Conservation (phyloP, 64 coral and sea anemone species). For the Orbicella faveolata region DNA sequence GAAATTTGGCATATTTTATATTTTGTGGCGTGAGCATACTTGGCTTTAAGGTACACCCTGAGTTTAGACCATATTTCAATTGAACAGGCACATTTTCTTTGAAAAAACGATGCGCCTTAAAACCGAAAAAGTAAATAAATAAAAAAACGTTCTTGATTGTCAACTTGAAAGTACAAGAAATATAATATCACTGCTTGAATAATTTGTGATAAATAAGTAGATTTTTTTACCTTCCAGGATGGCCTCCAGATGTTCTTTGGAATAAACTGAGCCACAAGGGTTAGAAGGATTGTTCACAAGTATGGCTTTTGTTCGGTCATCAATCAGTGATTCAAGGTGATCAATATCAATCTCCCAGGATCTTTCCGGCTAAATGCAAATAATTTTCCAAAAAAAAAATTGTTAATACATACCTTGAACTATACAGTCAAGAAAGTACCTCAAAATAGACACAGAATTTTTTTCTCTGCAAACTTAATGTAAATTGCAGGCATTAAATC, state of each 20-base stretch:
- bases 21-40: too few relatives aligned
- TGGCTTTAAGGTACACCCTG: too few relatives aligned
- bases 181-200: neutral
- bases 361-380: slow-evolving; percentile 71
- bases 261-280: slow-evolving; percentile 95
- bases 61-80: too few relatives aligned
- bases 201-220: neutral
- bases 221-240: slow-evolving; percentile 73
- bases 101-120: too few relatives aligned
- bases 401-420: neutral
- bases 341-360: slow-evolving; percentile 90
- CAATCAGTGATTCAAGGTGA: slow-evolving; percentile 80
- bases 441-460: too few relatives aligned
- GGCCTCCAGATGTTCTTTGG: slow-evolving; percentile 77
- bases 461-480: too few relatives aligned
- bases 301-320: slow-evolving; percentile 75
- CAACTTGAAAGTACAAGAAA: too few relatives aligned
- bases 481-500: too few relatives aligned
- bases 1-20: too few relatives aligned
- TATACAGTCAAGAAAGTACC: neutral
- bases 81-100: too few relatives aligned
- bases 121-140: too few relatives aligned
- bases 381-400: neutral
- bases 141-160: too few relatives aligned
- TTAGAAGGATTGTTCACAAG: slow-evolving; percentile 95